Evolutionary conservation across 1,140 invertebrate genomes (phyloP), one percentile per base, ranked within the genome.

Genomic region (Drosophila lowei): DNA sequence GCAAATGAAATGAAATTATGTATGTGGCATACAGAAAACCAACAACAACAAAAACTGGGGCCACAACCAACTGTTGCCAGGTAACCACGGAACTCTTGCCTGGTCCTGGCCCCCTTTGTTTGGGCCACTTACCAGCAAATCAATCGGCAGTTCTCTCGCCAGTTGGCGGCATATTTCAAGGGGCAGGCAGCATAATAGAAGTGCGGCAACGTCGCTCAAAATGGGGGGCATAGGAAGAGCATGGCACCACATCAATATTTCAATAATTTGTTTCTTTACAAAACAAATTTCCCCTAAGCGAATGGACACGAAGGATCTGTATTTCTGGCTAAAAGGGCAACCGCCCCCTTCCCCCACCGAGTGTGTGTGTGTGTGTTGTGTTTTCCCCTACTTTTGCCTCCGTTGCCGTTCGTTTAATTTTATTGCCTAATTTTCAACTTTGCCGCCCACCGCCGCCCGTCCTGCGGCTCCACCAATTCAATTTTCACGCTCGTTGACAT

Each of bases 351-450:
- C 43, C 16, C 1, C 16, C 16, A 18, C 1, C 16, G 16, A 18
- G 16, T 18, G 16, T 38, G 2, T 34, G 34, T 11, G 30, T 3
- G 8, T 34, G 9, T 28, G 21, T 21, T n/a, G 21, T 21, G 21
- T 41, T 34, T 41, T 15, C 23, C 46, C 13, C 34, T 46, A 9
- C 7, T 48, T 38, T 42, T 28, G 16, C 38, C 28, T 43, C 64
- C 79, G 81, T 85, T 74, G 81, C 73, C 65, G 81, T 85, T 85
- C 81, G 77, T 85, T 85, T 86, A 85, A 85, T 85, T 85, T 85
- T 86, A 85, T 85, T 85, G 81, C 81, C 81, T 74, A 86, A 85
- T 85, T 85, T 85, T 85, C 80, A 86, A 85, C 81, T 85, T 85
- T 85, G 80, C 28, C 15, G n/a, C 49, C 16, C n/a, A 41, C 9